Conservation (phyloP, 1,140 invertebrate genomes). For the Camponotus floridanus region DNA sequence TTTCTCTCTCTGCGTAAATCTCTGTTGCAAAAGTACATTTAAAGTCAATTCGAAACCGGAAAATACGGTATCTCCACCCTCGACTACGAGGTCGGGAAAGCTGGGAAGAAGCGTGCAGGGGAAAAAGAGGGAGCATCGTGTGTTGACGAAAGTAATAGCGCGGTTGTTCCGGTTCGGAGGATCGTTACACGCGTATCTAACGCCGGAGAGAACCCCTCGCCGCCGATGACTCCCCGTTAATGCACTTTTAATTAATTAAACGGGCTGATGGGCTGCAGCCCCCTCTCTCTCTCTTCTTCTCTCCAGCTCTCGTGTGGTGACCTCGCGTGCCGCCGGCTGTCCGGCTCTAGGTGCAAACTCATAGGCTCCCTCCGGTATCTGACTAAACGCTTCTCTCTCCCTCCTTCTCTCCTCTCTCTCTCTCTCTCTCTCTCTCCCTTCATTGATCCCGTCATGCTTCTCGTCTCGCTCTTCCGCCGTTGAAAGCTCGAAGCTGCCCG, state of each 20-base stretch:
- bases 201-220: slow-evolving; percentile 60
- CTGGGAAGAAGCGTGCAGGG: slow-evolving; percentile 26
- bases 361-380: slow-evolving; percentile 65
- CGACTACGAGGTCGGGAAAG: neutral
- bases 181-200: slow-evolving; percentile 76
- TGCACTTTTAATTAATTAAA: slow-evolving; percentile 87
- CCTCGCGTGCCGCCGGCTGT: slow-evolving; percentile 85
- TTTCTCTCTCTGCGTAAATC: neutral
- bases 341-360: slow-evolving; percentile 82
- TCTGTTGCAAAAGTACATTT: neutral
- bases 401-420: slow-evolving; percentile 10
- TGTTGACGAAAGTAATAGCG: slow-evolving; percentile 82
- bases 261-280: slow-evolving; percentile 80
- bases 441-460: slow-evolving; percentile 31
- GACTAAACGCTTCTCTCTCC: slow-evolving; percentile 50
- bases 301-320: slow-evolving; percentile 70
- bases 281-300: slow-evolving; percentile 58
- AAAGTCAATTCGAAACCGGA: slow-evolving; percentile 3
- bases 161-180: slow-evolving; percentile 80
- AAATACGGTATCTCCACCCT: neutral
- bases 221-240: slow-evolving; percentile 78
- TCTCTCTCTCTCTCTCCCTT: slow-evolving; percentile 7
- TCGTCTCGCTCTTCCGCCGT: slow-evolving; percentile 19
- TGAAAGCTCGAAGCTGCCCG: slow-evolving; percentile 42
- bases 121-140: slow-evolving; percentile 35